Evolutionary conservation across 2,888 invertebrate genomes (phyloP), one percentile per base, ranked within the genome.

Genomic region (Notodonta ziczac): DNA sequence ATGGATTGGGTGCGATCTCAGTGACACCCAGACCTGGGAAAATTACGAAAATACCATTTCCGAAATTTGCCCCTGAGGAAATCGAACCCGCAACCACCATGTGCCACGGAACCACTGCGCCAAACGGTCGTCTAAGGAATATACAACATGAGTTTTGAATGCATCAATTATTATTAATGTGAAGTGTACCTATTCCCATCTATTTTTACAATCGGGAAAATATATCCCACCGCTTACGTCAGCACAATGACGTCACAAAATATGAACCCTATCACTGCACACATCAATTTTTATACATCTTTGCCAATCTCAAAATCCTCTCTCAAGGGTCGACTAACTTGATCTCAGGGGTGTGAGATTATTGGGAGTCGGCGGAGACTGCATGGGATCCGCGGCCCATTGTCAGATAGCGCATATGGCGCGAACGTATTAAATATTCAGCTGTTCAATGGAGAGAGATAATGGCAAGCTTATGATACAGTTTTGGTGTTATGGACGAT

Each of bases 381-480:
- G 69, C 69, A 72, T 67, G 71, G 75, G 75, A 78, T 76, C 72
- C 69, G 64, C 66, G 82, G 81, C 78, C 85, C 84, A 85, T 85
- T 84, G 86, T 83, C 82, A 78, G 78, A 80, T 81, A 84, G 82
- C 82, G 72, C 84, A 83, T 82, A 83, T 83, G 85, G 84, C 81
- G 84, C 76, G 78, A 84, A 78, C 76, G 79, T 86, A 88, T 89
- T 87, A 88, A 89, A 88, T 88, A 89, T 90, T 88, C 87, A 87
- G 74, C 69, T 72, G 74, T 71, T 75, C 79, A 78, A 82, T 77
- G 78, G 81, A 81, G 80, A 74, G 59, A 70, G 62, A 66, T 69
- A 61, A 72, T 63, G 67, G 52, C 63, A 66, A 66, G 65, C 56
- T 13, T 32, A 32, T 13, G 50, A 35, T 50, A 39, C 16, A 50